Evolutionary conservation across 2,113 vertebrate genomes (phyloP), one percentile per base, ranked within the genome.

Genomic region (Cyphotilapia sp.): DNA sequence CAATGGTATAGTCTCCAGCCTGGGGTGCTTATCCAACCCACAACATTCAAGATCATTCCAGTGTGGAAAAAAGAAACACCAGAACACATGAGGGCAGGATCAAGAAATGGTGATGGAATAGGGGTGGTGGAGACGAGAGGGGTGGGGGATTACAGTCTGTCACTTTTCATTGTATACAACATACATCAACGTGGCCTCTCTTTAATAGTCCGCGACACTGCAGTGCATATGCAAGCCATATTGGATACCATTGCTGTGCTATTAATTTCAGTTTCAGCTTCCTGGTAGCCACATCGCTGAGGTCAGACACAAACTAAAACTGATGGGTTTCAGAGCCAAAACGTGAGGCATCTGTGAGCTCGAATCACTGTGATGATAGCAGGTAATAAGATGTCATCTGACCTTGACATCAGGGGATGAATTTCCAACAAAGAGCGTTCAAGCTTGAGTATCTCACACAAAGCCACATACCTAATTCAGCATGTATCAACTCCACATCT

Each of bases 41-140:
- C 82, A 80, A 56, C 13, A 51, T 92, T 87, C 81, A 83, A 90
- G 22, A 87, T 89, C 24, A 90, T 91, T 92, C 61, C 80, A 85
- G 27, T 45, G 85, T 89, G 91, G 87, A 89, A 89, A 88, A 91
- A 87, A 88, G 83, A 89, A 61, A 81, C 76, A 88, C 59, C 38
- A 87, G 61, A 49, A 63, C n/a, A 49, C 80, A 89, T 7, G 35
- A 88, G 74, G 53, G 57, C 27, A 51, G 74, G 71, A 78, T 78
- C 27, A 31, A 49, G 27, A 78, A 78, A 31, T 31, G 42, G 71
- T 47, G 45, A 49, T 8, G 45, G 42, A 49, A 31, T 49, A 9
- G 33, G 33, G 49, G 6, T 56, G 7, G 49, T n/a, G 33, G 59
- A 53, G 66, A 74, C 45, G 53, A 63, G 22, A 35, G 8, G 24